Base-by-base conservation (phyloP, 2,797 vertebrate species). In the Sitta carolinensis region DNA sequence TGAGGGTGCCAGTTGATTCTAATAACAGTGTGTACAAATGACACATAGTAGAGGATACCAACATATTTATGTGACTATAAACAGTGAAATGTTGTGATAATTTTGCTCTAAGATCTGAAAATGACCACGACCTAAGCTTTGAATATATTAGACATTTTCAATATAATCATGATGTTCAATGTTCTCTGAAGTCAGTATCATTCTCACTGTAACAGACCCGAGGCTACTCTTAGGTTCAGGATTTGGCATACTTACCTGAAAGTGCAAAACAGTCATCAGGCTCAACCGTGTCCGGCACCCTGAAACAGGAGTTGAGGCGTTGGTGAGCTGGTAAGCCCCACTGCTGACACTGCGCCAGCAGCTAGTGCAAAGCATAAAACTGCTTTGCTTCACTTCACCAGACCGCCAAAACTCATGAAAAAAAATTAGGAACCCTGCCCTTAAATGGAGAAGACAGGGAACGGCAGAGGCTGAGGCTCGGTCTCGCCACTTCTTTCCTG, bases 391-490 rank as follows among this genome's bases (percentile, higher is more conserved):
- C 20, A 19, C 12, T 36, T 55, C 52, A 29, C 9, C n/a, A 81
- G 10, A 52, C 21, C 50, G 45, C 23, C 17, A 67, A 81, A 93
- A 91, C n/a, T 7, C 14, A 6, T 2, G 9, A 1, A 23, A 38
- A 54, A 45, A 25, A 36, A 36, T 36, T 3, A 30, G 8, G 8
- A 63, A 42, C 5, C 11, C 16, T 10, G 2, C 7, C 27, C 10
- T 14, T 29, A 81, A 69, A 64, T 10, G 20, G 38, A 83, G 18
- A 52, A 57, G 42, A 3, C 3, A 5, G 34, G 18, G n/a, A 51
- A 42, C 0, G 0, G 18, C 7, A 5, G 51, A n/a, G 32, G 3
- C 13, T 4, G 19, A 32, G 25, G 10, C n/a, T 66, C 1, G 0
- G 26, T 25, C 23, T 43, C 23, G 3, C 15, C 18, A 2, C 34